phyloP scores from a whole-genome alignment of 2,797 vertebrate species.

The Meda fulgida region DNA sequence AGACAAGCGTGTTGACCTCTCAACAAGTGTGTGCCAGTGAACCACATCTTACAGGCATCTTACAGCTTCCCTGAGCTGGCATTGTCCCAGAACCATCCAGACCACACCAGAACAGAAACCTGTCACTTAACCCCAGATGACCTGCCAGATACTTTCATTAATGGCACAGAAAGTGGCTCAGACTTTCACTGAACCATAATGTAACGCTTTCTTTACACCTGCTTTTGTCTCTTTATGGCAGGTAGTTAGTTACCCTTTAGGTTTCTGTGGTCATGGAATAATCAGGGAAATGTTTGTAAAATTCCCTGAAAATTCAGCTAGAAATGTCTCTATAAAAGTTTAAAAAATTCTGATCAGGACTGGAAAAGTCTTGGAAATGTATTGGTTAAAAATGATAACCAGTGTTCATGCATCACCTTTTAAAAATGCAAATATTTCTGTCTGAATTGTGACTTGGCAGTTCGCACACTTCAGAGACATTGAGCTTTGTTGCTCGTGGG shows the following conservation, averaged over 20 bases:
- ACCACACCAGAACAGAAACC: background rate
- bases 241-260: background rate
- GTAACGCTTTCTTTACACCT: background rate
- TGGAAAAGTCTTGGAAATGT: background rate
- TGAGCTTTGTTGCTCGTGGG: background rate
- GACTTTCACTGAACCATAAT: background rate
- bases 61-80: background rate
- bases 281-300: background rate
- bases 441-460: background rate
- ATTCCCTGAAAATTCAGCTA: background rate
- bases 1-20: background rate
- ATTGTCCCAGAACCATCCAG: background rate
- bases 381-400: background rate
- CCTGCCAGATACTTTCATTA: background rate
- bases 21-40: conserved; percentile 1
- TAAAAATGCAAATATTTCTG: background rate
- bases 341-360: background rate
- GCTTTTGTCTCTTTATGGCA: background rate
- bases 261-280: background rate
- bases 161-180: background rate
- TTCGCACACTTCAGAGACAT: too few relatives aligned
- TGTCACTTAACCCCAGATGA: conserved; percentile 8
- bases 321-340: background rate
- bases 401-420: background rate
- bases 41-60: conserved; percentile 3